phyloP scores from a whole-genome alignment of 2,113 vertebrate genomes.

The Cynopterus brachyotis region DNA sequence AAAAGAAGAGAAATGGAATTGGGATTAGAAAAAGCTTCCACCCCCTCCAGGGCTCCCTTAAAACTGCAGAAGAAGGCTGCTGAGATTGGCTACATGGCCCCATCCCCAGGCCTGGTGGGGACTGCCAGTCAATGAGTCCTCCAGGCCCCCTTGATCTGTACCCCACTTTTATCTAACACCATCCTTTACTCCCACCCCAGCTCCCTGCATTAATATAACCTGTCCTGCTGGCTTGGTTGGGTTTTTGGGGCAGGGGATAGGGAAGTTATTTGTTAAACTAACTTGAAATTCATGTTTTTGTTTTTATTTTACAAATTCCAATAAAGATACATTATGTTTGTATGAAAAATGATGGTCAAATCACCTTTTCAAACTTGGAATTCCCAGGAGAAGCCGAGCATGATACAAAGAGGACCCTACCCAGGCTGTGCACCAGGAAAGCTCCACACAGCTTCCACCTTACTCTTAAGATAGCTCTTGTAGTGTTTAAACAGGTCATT shows the following conservation, averaged over 20 bases:
- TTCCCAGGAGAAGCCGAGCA: not conserved
- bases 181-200: not conserved
- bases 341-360: not conserved
- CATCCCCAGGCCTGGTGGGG: not conserved
- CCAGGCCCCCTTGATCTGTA: not conserved
- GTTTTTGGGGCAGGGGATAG: conserved; percentile 28
- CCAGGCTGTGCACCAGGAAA: not conserved
- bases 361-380: not conserved
- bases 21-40: not conserved
- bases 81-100: not conserved
- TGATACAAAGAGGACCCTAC: not conserved
- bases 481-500: not conserved
- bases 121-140: not conserved
- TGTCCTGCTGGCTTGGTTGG: conserved; percentile 52
- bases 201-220: not conserved
- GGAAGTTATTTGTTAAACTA: conserved; percentile 51
- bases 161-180: not conserved
- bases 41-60: not conserved
- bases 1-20: not conserved
- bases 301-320: conserved; percentile 57
- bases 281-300: conserved; percentile 60
- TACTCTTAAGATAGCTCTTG: not conserved
- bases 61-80: conserved; percentile 3
- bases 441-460: not conserved
- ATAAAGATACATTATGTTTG: conserved; percentile 65